Conservation (phyloP, 2,888 invertebrate genomes). For the Camponotus fellah region DNA sequence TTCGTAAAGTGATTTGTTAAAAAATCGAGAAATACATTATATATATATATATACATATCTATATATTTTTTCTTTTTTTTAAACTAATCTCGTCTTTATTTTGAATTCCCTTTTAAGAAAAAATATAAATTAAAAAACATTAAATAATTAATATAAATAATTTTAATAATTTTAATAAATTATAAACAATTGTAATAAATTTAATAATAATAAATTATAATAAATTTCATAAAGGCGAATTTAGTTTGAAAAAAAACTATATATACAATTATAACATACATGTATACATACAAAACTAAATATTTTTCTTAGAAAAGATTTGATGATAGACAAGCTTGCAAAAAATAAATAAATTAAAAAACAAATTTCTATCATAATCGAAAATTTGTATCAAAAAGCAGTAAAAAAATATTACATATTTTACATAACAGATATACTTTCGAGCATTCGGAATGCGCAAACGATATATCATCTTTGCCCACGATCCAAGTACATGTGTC, state of each 20-base stretch:
- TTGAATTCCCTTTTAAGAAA: too few species aligned
- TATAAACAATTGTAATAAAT: too few species aligned
- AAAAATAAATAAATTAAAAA: slow-evolving; percentile 32
- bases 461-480: slow-evolving; percentile 71
- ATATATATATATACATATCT: neutral
- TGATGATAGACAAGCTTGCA: neutral
- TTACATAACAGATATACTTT: slow-evolving; percentile 74
- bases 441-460: slow-evolving; percentile 71
- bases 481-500: slow-evolving; percentile 79
- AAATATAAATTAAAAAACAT: too few species aligned
- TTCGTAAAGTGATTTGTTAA: neutral
- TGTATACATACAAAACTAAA: neutral
- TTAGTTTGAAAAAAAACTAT: too few species aligned
- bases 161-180: too few species aligned
- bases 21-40: neutral
- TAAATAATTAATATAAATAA: too few species aligned
- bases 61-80: too few species aligned
- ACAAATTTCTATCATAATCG: neutral
- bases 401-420: neutral
- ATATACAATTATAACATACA: too few species aligned
- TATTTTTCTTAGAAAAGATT: too few species aligned
- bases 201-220: neutral
- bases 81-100: too few species aligned
- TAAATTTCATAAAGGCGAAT: too few species aligned
- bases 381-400: neutral